phyloP scores from a whole-genome alignment of 2,113 vertebrate species.

The Siphamia tubifer region DNA sequence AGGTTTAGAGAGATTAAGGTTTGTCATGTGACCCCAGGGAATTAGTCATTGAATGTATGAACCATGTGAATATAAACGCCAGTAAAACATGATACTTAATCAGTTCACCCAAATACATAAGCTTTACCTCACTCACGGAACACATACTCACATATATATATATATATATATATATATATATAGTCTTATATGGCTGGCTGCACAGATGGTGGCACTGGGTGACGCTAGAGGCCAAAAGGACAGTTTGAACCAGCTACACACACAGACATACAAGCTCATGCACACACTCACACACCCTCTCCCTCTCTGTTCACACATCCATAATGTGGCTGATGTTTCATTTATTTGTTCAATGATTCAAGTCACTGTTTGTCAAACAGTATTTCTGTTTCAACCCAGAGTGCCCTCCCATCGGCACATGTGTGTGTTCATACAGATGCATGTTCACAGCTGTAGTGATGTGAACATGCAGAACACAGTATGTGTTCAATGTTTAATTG shows the following conservation, averaged over 20 bases:
- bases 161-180: no score
- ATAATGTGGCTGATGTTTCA: constrained; percentile 28
- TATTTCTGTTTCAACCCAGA: constrained; percentile 21
- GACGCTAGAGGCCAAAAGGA: constrained; percentile 59
- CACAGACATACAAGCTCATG: constrained; percentile 8
- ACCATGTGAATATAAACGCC: neutral
- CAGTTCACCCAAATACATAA: neutral
- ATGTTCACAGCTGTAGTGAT: neutral
- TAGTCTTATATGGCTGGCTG: constrained; percentile 32
- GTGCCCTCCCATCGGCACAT: neutral
- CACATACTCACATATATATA: constrained; percentile 14
- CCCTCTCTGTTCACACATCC: neutral
- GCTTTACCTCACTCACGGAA: neutral
- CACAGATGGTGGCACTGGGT: constrained; percentile 60
- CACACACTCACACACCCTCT: neutral
- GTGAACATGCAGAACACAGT: neutral
- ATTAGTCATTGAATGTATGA: neutral
- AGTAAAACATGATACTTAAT: neutral
- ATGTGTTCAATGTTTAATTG: constrained; percentile 20
- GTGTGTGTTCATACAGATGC: neutral
- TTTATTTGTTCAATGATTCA: constrained; percentile 36
- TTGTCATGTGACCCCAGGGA: neutral
- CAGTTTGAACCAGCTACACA: constrained; percentile 31
- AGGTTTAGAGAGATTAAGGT: no score
- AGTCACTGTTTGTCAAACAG: constrained; percentile 13